Evolutionary conservation across 1,140 invertebrate genomes (phyloP).

Genomic region (Ganaspis sp.): DNA sequence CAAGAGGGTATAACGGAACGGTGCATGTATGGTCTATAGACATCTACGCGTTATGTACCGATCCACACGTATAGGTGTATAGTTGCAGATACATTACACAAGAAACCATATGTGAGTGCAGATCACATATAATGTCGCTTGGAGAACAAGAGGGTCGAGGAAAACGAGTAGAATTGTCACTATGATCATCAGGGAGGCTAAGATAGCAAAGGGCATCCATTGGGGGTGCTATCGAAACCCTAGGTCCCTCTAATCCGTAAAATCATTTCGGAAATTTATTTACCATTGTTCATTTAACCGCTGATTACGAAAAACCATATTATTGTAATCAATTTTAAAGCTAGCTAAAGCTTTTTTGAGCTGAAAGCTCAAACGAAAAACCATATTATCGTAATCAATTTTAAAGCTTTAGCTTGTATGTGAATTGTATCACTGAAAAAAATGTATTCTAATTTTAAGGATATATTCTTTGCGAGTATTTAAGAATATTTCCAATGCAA

Average conservation of each 20-base stretch:
- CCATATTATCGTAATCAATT: no score
- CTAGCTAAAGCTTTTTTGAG: no score
- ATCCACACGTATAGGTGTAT: constrained; percentile 22
- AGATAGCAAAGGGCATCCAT: constrained; percentile 35
- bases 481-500: no score
- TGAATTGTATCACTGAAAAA: no score
- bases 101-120: constrained; percentile 65
- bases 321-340: no score
- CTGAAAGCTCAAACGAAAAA: no score
- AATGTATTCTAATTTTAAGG: no score
- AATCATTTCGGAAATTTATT: background rate
- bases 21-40: constrained; percentile 40
- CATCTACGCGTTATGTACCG: constrained; percentile 43
- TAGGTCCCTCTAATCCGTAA: background rate
- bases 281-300: background rate
- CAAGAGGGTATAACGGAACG: constrained; percentile 53
- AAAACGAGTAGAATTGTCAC: constrained; percentile 10
- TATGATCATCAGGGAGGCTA: constrained; percentile 34
- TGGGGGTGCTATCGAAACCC: constrained; percentile 22
- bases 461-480: no score
- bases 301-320: background rate
- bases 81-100: constrained; percentile 54
- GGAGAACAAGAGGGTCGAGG: constrained; percentile 12
- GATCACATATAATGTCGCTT: constrained; percentile 41
- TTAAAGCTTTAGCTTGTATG: no score